phyloP scores from a whole-genome alignment of 2,797 vertebrate species.

The Petrocephalus schoutedeni region DNA sequence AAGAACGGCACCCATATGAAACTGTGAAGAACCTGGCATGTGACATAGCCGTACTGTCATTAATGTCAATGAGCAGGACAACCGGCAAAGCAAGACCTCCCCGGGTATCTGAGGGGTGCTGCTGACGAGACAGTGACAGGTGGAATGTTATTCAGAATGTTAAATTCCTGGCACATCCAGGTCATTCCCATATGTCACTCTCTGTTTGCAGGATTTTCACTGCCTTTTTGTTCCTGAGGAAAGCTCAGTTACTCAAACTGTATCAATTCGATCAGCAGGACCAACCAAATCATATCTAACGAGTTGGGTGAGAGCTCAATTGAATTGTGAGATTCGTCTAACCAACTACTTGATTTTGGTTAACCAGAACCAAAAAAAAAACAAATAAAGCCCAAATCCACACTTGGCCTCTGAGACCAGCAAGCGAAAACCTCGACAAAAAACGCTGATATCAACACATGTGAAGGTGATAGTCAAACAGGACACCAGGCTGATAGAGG shows the following conservation, averaged over 20 bases:
- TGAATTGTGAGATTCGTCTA: background rate
- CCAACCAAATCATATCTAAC: background rate
- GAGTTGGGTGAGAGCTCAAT: background rate
- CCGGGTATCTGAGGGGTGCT: background rate
- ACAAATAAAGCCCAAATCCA: background rate
- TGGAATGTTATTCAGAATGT: background rate
- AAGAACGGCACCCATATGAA: background rate
- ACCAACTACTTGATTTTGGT: background rate
- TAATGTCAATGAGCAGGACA: background rate
- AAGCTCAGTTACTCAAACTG: background rate
- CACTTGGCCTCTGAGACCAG: background rate
- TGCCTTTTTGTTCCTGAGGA: background rate
- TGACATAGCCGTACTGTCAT: background rate
- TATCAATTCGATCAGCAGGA: background rate
- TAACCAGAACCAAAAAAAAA: background rate
- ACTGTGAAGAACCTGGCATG: background rate
- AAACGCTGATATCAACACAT: background rate
- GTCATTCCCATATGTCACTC: background rate
- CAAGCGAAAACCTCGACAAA: background rate
- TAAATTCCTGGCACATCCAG: background rate
- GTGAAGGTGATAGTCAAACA: background rate
- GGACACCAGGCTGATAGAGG: background rate
- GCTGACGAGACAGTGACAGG: background rate
- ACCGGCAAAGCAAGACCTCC: background rate
- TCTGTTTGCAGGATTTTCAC: background rate